Evolutionary conservation across 2,888 invertebrate species (phyloP).

Genomic region (Tenthredo mesomela): DNA sequence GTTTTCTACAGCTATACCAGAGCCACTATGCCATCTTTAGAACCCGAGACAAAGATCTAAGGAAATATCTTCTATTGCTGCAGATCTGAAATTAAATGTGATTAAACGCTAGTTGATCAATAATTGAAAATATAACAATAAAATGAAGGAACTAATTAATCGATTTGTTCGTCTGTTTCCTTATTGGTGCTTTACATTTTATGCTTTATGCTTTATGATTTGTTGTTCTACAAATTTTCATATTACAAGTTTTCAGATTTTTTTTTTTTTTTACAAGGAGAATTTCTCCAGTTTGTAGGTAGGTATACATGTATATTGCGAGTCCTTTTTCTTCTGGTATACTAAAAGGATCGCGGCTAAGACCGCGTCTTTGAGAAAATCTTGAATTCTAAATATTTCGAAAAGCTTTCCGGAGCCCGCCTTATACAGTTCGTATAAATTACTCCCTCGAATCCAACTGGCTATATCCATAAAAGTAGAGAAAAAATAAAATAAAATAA

Average conservation of each 20-base stretch:
- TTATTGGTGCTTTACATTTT: not conserved
- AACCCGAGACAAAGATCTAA: slow-evolving; percentile 17
- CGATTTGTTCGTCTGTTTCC: not conserved
- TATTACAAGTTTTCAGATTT: not conserved
- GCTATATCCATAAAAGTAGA: not conserved
- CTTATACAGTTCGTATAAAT: slow-evolving; percentile 43
- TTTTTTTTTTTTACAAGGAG: not conserved
- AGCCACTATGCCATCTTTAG: not conserved
- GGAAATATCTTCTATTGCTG: not conserved
- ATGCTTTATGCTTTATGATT: not conserved
- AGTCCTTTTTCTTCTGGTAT: not conserved
- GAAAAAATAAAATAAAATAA: not conserved
- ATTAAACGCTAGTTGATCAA: not conserved
- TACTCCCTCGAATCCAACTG: not conserved
- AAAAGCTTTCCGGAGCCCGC: not conserved
- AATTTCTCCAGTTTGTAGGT: not conserved
- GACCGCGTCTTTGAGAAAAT: slow-evolving; percentile 33
- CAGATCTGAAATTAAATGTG: not conserved
- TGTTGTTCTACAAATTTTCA: not conserved
- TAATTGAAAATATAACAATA: not conserved
- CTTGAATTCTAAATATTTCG: slow-evolving; percentile 49
- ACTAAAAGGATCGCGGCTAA: slow-evolving; percentile 30
- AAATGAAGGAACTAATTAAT: not conserved
- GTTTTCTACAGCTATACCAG: not conserved
- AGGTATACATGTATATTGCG: not conserved